Evolutionary conservation across 2,113 vertebrate species (phyloP).

Genomic region (Boulengeromyrus knoepffleri): DNA sequence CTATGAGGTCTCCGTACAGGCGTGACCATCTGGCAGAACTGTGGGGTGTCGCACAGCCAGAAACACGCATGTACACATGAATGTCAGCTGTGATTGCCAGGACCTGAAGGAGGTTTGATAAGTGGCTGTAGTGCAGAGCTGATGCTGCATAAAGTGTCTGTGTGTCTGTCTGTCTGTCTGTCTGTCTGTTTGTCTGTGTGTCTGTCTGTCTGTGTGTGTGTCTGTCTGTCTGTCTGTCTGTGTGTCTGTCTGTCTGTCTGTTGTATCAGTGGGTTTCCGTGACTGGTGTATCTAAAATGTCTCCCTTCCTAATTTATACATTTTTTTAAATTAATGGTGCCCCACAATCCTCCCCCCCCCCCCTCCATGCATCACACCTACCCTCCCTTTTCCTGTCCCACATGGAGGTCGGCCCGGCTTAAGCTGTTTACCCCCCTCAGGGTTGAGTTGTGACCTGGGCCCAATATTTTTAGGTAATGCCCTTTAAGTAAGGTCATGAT

Average conservation of each 20-base stretch:
- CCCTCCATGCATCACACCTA: neutral
- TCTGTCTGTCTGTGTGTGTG: neutral
- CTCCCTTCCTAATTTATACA: neutral
- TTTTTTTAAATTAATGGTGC: neutral
- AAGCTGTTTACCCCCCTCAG: neutral
- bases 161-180: neutral
- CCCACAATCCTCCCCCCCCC: neutral
- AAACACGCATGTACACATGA: neutral
- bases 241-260: neutral
- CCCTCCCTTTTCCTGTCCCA: neutral
- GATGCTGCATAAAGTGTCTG: neutral
- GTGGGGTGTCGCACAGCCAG: neutral
- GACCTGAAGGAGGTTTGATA: neutral
- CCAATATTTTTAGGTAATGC: slow-evolving; percentile 6
- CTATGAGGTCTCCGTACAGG: neutral
- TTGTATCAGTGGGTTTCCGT: neutral
- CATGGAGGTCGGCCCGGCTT: neutral
- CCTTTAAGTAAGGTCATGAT: neutral
- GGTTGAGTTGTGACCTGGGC: neutral
- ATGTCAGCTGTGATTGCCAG: neutral
- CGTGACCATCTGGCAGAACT: neutral
- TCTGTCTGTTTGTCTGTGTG: no score
- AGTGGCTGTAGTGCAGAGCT: neutral
- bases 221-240: no score
- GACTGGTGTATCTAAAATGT: neutral